These are phyloP conservation scores for Diplodus sargus DNA, from an alignment of 2,797 vertebrate species.

Conservation along the genomic window DNA sequence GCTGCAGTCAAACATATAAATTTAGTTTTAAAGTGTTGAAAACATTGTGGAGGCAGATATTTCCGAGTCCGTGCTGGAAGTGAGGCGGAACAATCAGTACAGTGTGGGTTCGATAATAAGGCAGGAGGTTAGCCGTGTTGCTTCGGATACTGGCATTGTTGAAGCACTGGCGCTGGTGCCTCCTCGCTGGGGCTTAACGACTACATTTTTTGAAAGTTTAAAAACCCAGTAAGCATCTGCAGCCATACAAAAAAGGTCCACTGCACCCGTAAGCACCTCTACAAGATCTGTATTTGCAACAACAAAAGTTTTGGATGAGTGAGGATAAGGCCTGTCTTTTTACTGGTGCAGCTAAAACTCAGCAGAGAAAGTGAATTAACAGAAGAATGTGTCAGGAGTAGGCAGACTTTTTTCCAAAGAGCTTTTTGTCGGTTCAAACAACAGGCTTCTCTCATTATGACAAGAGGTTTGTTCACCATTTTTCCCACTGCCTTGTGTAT, in stretches of 20 bases:
- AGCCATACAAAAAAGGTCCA: conserved; percentile 61
- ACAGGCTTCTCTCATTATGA: conserved; percentile 32
- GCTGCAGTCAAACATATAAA: conserved; percentile 21
- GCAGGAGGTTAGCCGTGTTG: conserved; percentile 37
- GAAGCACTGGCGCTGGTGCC: conserved; percentile 38
- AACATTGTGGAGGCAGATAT: conserved; percentile 31
- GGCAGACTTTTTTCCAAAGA: conserved; percentile 60
- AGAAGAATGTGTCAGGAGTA: conserved; percentile 30
- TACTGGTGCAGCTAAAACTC: conserved; percentile 40
- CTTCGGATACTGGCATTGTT: conserved; percentile 53
- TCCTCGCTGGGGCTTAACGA: conserved; percentile 45
- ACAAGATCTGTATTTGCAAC: conserved; percentile 20
- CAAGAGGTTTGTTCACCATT: conserved; percentile 38
- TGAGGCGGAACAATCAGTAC: conserved; percentile 30
- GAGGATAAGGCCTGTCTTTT: conserved; percentile 40
- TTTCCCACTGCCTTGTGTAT: conserved; percentile 46
- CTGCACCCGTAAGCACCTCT: conserved; percentile 42
- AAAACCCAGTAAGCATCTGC: conserved; percentile 61
- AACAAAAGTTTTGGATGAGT: conserved; percentile 50
- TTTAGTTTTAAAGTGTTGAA: conserved; percentile 41
- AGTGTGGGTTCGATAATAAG: conserved; percentile 36
- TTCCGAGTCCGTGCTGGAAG: conserved; percentile 22
- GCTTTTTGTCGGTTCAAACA: conserved; percentile 48
- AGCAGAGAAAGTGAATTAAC: conserved; percentile 32
- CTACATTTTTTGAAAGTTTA: conserved; percentile 44